Conservation (phyloP, 1,140 invertebrate species). For the Odontomachus brunneus region DNA sequence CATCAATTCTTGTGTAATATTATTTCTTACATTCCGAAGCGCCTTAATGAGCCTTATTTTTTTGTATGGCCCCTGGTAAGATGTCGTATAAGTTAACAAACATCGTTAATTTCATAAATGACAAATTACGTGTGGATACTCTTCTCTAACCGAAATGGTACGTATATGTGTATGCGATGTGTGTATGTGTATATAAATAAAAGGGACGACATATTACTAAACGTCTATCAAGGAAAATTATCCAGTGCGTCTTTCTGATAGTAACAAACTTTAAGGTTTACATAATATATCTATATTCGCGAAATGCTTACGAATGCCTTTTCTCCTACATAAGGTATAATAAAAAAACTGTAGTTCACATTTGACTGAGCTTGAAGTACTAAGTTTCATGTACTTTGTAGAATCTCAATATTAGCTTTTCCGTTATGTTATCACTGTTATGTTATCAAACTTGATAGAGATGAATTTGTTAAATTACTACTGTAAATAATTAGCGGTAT, state of each 20-base stretch:
- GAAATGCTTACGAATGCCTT: conserved; percentile 10
- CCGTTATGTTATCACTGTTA: conserved; percentile 29
- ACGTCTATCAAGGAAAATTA: conserved; percentile 2
- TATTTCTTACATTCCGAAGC: conserved; percentile 56
- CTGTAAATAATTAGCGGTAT: conserved; percentile 24
- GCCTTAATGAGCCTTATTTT: conserved; percentile 59
- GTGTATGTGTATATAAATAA: conserved; percentile 11
- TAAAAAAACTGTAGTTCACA: neutral
- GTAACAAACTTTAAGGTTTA: conserved; percentile 19
- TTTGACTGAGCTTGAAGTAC: too few relatives aligned
- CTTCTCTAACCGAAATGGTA: conserved; percentile 23
- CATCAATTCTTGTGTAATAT: conserved; percentile 45
- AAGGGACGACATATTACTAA: conserved; percentile 4
- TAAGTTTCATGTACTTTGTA: too few relatives aligned
- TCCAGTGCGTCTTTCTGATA: neutral
- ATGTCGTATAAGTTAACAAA: conserved; percentile 43
- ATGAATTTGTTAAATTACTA: conserved; percentile 38
- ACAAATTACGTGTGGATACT: conserved; percentile 32
- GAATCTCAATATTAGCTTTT: conserved; percentile 23
- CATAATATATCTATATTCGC: conserved; percentile 21
- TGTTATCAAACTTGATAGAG: conserved; percentile 44
- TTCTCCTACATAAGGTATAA: conserved; percentile 12
- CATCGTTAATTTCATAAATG: conserved; percentile 40
- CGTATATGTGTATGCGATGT: neutral
- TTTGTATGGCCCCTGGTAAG: conserved; percentile 65